These are phyloP conservation scores for Tetrax tetrax DNA, from an alignment of 2,113 vertebrate species.

Conservation along the genomic window DNA sequence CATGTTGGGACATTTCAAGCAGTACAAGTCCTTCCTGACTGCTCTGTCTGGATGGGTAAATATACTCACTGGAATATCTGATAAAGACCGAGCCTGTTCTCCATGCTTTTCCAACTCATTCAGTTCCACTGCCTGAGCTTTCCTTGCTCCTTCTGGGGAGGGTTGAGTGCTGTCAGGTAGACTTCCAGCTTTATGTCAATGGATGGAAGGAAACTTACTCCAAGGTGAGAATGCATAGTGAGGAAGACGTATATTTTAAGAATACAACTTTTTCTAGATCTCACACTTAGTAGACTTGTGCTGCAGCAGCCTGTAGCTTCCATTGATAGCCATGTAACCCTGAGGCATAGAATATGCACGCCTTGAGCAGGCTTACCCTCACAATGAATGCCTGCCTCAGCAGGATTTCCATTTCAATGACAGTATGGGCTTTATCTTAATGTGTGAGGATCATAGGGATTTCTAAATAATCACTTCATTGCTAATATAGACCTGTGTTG, in stretches of 20 bases:
- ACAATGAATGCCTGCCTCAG: neutral
- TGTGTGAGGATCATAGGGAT: neutral
- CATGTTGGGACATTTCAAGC: neutral
- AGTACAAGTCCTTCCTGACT: neutral
- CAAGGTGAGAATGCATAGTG: neutral
- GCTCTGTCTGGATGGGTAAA: neutral
- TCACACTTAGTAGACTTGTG: neutral
- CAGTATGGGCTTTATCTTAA: neutral
- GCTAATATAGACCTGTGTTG: neutral
- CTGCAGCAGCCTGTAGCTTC: neutral
- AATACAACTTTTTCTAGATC: neutral
- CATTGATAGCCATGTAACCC: neutral
- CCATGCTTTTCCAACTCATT: neutral
- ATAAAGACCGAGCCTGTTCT: neutral
- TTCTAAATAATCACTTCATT: neutral
- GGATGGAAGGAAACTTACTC: neutral
- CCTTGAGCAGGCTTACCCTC: neutral
- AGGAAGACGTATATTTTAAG: too few relatives aligned
- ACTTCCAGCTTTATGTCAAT: neutral
- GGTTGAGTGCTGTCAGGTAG: neutral
- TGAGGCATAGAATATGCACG: neutral
- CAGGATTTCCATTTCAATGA: neutral
- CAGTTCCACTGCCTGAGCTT: neutral
- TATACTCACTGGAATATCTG: neutral
- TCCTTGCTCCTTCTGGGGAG: neutral